Evolutionary conservation across 2,797 vertebrate species (phyloP).

Genomic region (Caiman crocodilus): DNA sequence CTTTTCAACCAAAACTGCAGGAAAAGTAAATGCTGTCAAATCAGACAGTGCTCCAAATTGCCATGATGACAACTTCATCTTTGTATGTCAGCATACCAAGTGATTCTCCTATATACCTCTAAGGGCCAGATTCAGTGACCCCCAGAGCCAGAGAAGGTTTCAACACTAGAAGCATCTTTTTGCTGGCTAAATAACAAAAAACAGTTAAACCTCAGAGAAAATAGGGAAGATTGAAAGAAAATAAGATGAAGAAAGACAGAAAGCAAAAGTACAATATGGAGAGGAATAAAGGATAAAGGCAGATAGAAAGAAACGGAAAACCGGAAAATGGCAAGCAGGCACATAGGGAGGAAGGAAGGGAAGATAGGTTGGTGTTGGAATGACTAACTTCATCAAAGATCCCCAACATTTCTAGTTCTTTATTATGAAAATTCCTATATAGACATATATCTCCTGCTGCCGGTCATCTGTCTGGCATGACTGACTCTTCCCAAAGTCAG

Average conservation of each 20-base stretch:
- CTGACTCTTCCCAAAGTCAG: neutral
- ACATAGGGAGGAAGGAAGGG: neutral
- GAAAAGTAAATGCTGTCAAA: slow-evolving; percentile 71
- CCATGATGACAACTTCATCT: slow-evolving; percentile 72
- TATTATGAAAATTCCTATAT: neutral
- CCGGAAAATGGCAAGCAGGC: accelerated
- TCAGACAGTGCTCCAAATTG: slow-evolving; percentile 54
- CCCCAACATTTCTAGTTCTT: neutral
- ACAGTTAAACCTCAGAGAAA: slow-evolving; percentile 3
- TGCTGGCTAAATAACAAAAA: slow-evolving; percentile 7
- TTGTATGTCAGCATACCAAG: slow-evolving; percentile 56
- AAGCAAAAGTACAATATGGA: neutral
- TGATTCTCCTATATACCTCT: slow-evolving; percentile 56
- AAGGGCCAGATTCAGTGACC: slow-evolving; percentile 16
- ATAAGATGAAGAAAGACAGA: neutral
- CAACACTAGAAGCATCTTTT: neutral
- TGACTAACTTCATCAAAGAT: neutral
- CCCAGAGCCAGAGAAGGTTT: slow-evolving; percentile 21
- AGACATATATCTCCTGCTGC: neutral
- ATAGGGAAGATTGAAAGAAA: neutral
- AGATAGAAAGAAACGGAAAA: neutral
- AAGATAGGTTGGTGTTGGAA: neutral
- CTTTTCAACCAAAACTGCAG: slow-evolving; percentile 50
- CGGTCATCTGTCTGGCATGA: slow-evolving; percentile 1
- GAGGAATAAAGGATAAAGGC: neutral